Percentiles rank a stretch among this genome's conserved stretches.
Conservation (phyloP, 2,797 vertebrate species). For the Pseudochirops cupreus region DNA sequence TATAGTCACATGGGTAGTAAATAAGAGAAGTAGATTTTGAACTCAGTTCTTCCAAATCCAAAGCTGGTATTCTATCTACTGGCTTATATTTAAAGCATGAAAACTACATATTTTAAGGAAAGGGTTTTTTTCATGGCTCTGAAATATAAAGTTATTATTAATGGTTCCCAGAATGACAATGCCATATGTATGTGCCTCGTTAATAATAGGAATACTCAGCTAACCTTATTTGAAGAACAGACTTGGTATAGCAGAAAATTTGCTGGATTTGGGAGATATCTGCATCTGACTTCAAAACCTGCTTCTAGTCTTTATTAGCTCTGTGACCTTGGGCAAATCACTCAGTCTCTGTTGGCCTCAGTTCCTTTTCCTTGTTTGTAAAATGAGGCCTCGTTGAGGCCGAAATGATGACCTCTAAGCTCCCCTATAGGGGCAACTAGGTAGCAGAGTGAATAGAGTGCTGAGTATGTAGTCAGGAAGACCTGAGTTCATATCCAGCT, state of each 20-base stretch:
- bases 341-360: background rate
- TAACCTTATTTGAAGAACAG: conserved; percentile 20
- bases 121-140: conserved; percentile 43
- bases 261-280: background rate
- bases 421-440: background rate
- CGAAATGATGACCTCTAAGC: background rate
- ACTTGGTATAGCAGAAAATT: background rate
- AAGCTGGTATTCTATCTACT: background rate
- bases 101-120: conserved; percentile 42
- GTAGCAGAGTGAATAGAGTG: background rate
- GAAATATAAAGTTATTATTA: conserved; percentile 48
- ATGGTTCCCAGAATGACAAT: conserved; percentile 63
- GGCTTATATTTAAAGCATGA: background rate
- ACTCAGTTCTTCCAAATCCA: background rate
- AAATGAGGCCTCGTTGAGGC: background rate
- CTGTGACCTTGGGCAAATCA: background rate
- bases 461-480: background rate
- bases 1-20: background rate
- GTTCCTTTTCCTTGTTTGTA: background rate
- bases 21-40: background rate
- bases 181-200: conserved; percentile 38
- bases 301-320: background rate
- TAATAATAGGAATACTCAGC: conserved; percentile 57
- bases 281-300: background rate
- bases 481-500: background rate